Evolutionary conservation across 1,140 invertebrate species (phyloP).

Genomic region (Ips nitidus): DNA sequence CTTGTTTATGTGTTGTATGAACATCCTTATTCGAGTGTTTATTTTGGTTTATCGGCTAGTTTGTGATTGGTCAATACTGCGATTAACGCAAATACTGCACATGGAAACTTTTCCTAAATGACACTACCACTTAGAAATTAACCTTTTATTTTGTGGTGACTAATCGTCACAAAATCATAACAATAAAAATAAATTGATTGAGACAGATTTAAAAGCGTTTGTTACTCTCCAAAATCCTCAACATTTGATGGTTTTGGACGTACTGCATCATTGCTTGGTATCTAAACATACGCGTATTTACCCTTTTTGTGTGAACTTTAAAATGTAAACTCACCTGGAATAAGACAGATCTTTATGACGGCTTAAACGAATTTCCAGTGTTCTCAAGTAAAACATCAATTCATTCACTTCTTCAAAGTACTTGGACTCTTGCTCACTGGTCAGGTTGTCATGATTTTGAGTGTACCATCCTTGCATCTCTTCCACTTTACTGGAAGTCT

Average conservation of each 20-base stretch:
- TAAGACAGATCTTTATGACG: constrained; percentile 51
- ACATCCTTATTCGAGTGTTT: too few species aligned
- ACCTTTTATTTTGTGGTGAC: too few species aligned
- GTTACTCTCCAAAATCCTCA: background rate
- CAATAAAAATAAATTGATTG: too few species aligned
- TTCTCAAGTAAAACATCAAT: constrained; percentile 51
- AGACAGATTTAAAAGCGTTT: too few species aligned
- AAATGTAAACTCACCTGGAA: constrained; percentile 42
- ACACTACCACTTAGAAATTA: too few species aligned
- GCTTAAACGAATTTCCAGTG: constrained; percentile 53
- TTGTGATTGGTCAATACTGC: too few species aligned
- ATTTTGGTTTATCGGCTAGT: too few species aligned
- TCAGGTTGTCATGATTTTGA: constrained; percentile 49
- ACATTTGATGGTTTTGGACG: constrained; percentile 37
- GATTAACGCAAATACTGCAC: too few species aligned
- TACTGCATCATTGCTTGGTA: constrained; percentile 37
- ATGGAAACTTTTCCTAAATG: too few species aligned
- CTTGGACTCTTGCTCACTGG: constrained; percentile 52
- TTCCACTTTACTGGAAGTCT: constrained; percentile 39
- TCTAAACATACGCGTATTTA: constrained; percentile 16
- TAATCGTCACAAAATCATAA: too few species aligned
- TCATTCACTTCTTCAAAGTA: constrained; percentile 52
- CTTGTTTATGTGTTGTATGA: background rate
- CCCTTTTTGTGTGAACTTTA: background rate
- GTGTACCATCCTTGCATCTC: constrained; percentile 49